Evolutionary conservation across 2,113 vertebrate species (phyloP), one percentile per base, ranked within the genome.

Genomic region (Prolemur simus): DNA sequence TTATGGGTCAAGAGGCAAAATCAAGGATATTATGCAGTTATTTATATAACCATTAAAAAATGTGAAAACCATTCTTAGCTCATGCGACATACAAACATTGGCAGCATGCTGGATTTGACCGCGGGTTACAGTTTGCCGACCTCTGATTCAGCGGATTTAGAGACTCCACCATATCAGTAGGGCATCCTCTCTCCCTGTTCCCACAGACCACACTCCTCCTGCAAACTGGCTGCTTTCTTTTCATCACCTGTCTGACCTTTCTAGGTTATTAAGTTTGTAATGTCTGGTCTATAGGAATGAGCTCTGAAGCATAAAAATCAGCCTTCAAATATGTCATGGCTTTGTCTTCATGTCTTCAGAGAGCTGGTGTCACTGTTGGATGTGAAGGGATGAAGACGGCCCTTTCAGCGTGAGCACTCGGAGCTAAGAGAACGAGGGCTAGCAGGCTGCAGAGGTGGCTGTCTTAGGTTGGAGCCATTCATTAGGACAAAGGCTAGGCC

Each of bases 381-480:
- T 27, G 77, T 6, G 60, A 11, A 32, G 32, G 39, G 11, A 39
- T 5, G 20, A 83, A 58, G 47, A 58, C 27, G 1, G 11, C 15
- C 15, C 9, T 11, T 32, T 20, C 39, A 66, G 66, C 20, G 12
- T 60, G 15, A 47, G 8, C 32, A 76, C 58, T 25, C 32, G 11
- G n/a, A 42, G n/a, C 63, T 11, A 4, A 60, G 58, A 76, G 32
- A 49, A 81, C 2, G 17, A 32, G 37, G 25, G 23, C 27, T 34
- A 4, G 52, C 34, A 17, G 9, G 15, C 45, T 18, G 5, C 0
- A 21, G 11, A 14, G 42, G 4, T 3, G 20, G 15, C 17, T 45
- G 9, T 89, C 23, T 89, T 60, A 10, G 25, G 5, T 20, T n/a
- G 56, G 56, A 29, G 13, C 27, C 8, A 25, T 76, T 81, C 34